phyloP scores from a whole-genome alignment of 1,140 invertebrate genomes.

The Heliconius hermathena region DNA sequence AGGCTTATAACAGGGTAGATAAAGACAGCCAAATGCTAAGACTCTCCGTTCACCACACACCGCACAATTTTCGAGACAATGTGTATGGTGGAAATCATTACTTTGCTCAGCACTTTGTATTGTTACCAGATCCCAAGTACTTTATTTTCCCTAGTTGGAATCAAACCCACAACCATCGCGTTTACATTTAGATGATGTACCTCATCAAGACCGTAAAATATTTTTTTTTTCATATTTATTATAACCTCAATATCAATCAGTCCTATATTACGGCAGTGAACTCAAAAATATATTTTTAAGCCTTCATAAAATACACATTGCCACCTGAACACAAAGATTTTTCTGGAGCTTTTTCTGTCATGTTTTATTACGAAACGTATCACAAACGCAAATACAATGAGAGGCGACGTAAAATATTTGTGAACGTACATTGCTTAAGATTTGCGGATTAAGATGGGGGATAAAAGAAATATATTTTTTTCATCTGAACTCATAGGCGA shows the following conservation, averaged over 20 bases:
- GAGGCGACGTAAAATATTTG: slow-evolving; percentile 33
- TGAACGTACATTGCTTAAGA: slow-evolving; percentile 33
- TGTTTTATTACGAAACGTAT: slow-evolving; percentile 34
- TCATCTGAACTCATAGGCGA: background rate
- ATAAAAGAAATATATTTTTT: slow-evolving; percentile 31
- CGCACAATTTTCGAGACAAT: too few species aligned
- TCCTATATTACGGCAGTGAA: background rate
- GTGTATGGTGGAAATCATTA: too few species aligned
- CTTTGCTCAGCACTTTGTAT: too few species aligned
- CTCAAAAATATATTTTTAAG: slow-evolving; percentile 6
- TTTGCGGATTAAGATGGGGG: slow-evolving; percentile 31
- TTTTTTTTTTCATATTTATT: background rate
- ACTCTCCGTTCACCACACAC: too few species aligned
- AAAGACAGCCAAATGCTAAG: too few species aligned
- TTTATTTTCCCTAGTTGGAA: too few species aligned
- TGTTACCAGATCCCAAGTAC: too few species aligned
- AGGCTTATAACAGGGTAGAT: too few species aligned
- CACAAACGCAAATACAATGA: slow-evolving; percentile 38
- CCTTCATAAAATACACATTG: slow-evolving; percentile 1
- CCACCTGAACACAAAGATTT: slow-evolving; percentile 7
- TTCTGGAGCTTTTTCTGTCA: slow-evolving; percentile 18
- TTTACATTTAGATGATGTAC: too few species aligned
- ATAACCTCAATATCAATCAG: background rate
- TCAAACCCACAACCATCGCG: too few species aligned
- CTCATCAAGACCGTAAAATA: too few species aligned